These are phyloP conservation scores for Formica exsecta DNA, from an alignment of 1,140 invertebrate genomes.

Conservation along the genomic window DNA sequence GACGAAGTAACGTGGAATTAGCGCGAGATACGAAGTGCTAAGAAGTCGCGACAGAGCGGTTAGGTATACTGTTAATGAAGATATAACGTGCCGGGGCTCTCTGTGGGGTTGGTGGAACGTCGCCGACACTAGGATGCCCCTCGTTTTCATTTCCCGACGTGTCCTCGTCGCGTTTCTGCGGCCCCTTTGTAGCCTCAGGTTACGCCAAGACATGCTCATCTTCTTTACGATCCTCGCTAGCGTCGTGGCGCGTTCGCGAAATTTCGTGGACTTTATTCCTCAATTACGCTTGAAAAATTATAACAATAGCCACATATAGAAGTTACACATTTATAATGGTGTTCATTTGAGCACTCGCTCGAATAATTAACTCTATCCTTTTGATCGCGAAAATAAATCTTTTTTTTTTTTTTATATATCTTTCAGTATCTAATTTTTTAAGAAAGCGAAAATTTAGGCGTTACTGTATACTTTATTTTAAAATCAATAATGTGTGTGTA, in stretches of 20 bases:
- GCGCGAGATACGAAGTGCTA: slow-evolving; percentile 71
- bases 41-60: slow-evolving; percentile 76
- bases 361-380: slow-evolving; percentile 3
- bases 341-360: slow-evolving; percentile 7
- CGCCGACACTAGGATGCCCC: slow-evolving; percentile 74
- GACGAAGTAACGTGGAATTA: slow-evolving; percentile 74
- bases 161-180: slow-evolving; percentile 73
- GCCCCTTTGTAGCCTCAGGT: slow-evolving; percentile 67
- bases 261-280: slow-evolving; percentile 83
- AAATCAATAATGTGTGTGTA: not conserved
- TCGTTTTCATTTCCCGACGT: slow-evolving; percentile 76
- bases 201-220: slow-evolving; percentile 71
- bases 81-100: slow-evolving; percentile 81
- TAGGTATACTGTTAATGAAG: slow-evolving; percentile 82
- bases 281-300: slow-evolving; percentile 84
- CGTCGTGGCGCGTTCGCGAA: slow-evolving; percentile 69
- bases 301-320: slow-evolving; percentile 57
- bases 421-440: not conserved
- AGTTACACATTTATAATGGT: slow-evolving; percentile 44
- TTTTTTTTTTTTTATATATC: not conserved
- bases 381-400: slow-evolving; percentile 25
- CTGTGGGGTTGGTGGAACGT: slow-evolving; percentile 74
- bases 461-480: not conserved
- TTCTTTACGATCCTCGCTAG: slow-evolving; percentile 71
- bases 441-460: not conserved